Evolutionary conservation across 2,113 vertebrate species (phyloP).

Genomic region (Mirza zaza): DNA sequence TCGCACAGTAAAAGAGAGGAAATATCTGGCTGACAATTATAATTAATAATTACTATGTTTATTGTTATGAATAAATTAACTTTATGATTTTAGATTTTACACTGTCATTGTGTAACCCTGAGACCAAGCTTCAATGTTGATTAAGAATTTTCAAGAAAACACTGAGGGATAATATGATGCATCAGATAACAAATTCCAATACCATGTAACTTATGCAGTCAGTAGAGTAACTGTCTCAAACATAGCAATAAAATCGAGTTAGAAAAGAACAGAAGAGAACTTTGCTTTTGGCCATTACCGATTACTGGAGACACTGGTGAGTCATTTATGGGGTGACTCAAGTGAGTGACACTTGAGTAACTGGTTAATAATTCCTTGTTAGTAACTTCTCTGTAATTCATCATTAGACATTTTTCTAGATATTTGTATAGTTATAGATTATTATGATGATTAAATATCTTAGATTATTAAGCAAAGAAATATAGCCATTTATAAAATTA

Average conservation of each 20-base stretch:
- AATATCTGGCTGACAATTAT: not conserved
- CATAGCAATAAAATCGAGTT: not conserved
- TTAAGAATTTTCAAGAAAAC: slow-evolving; percentile 54
- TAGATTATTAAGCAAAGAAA: slow-evolving; percentile 1
- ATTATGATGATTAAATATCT: not conserved
- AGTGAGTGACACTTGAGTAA: not conserved
- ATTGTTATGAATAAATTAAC: not conserved
- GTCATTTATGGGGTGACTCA: not conserved
- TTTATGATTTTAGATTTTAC: slow-evolving; percentile 43
- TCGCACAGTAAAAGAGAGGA: not conserved
- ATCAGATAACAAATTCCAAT: slow-evolving; percentile 25
- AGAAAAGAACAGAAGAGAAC: not conserved
- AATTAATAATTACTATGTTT: not conserved
- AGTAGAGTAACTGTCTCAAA: not conserved
- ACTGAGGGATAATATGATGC: slow-evolving; percentile 27
- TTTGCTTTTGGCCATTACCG: not conserved
- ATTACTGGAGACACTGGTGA: not conserved
- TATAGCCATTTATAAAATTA: not conserved
- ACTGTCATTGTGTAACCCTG: not conserved
- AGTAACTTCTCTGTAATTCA: not conserved
- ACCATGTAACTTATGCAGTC: not conserved
- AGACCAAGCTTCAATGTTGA: not conserved
- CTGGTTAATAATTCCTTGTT: not conserved
- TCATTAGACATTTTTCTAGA: not conserved
- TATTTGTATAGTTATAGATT: not conserved